A percentile compares a stretch with the other conserved stretches of the same genome.
Evolutionary conservation across 2,888 invertebrate genomes (phyloP).

Genomic region (Dione juno): DNA sequence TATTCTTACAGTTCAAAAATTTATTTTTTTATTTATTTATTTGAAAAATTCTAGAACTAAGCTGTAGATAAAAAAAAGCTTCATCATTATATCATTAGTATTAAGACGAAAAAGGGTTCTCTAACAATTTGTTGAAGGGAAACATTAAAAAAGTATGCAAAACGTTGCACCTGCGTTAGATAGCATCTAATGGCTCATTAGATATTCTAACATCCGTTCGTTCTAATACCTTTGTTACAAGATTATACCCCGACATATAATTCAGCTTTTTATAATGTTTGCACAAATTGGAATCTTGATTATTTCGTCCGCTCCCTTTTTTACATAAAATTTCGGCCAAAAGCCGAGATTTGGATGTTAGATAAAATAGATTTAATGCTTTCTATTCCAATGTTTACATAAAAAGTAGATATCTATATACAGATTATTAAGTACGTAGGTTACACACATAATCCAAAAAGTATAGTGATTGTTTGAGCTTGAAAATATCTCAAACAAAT

Average conservation of each 20-base stretch:
- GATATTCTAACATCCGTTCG: slow-evolving; percentile 56
- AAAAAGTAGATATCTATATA: slow-evolving; percentile 19
- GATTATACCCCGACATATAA: slow-evolving; percentile 49
- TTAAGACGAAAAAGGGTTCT: slow-evolving; percentile 6
- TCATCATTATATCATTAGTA: not conserved
- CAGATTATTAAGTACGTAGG: slow-evolving; percentile 13
- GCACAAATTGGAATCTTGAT: slow-evolving; percentile 41
- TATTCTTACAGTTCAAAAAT: no score
- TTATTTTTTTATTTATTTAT: no score
- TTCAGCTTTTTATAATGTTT: slow-evolving; percentile 46
- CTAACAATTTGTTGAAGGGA: not conserved
- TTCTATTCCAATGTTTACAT: slow-evolving; percentile 34
- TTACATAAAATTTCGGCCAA: slow-evolving; percentile 51
- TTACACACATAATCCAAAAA: not conserved
- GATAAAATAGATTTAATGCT: slow-evolving; percentile 40
- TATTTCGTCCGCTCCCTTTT: slow-evolving; percentile 44
- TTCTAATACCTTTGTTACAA: slow-evolving; percentile 58
- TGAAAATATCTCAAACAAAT: no score
- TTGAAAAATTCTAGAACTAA: not conserved
- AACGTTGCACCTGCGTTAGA: slow-evolving; percentile 58
- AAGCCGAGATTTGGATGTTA: slow-evolving; percentile 47
- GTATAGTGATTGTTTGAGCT: not conserved
- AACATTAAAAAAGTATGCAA: slow-evolving; percentile 51
- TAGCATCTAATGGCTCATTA: slow-evolving; percentile 50
- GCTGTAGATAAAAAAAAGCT: not conserved